Evolutionary conservation across 2,797 vertebrate genomes (phyloP), one percentile per base, ranked within the genome.

Genomic region (Hapalemur alaotrensis): DNA sequence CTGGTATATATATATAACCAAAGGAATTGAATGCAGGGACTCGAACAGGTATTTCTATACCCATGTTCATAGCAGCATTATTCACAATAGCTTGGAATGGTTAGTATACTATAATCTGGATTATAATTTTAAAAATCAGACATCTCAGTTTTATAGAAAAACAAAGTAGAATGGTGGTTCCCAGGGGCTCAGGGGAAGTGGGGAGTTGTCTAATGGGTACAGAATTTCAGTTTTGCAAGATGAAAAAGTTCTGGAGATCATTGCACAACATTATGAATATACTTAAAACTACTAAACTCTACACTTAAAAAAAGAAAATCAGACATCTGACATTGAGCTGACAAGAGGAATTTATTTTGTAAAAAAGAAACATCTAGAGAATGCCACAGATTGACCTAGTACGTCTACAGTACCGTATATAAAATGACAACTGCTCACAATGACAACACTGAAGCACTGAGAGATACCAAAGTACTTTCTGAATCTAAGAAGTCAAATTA

Each of bases 331-430:
- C 61, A 96, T 20, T 32, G 88, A 84, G 52, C 5, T 84, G 75
- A 92, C 61, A 96, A 13, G 46, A 95, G 76, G 85, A 80, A 95
- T 96, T 98, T 97, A 97, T 97, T 97, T 73, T 89, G 61, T 93
- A 94, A 48, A 92, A 96, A 97, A 98, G 67, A 83, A 97, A 97
- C 72, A 96, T 87, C 82, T 93, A 97, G 61, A 96, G 82, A 97
- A 95, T 73, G 80, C 43, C 89, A 95, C 35, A 94, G 79, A 95
- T 7, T 79, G 78, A 32, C 72, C 80, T 88, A 87, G 79, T 78
- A 30, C 70, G 63, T 91, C 91, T 96, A 93, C 54, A 93, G 72
- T 95, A 89, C 70, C n/a, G n/a, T 38, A 91, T 52, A 89, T 54
- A 93, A 95, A 93, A 94, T 76, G 89, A 94, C 61, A 92, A 85